These are phyloP conservation scores for Pelodytes ibericus DNA, from an alignment of 2,797 vertebrate genomes.

Conservation along the genomic window DNA sequence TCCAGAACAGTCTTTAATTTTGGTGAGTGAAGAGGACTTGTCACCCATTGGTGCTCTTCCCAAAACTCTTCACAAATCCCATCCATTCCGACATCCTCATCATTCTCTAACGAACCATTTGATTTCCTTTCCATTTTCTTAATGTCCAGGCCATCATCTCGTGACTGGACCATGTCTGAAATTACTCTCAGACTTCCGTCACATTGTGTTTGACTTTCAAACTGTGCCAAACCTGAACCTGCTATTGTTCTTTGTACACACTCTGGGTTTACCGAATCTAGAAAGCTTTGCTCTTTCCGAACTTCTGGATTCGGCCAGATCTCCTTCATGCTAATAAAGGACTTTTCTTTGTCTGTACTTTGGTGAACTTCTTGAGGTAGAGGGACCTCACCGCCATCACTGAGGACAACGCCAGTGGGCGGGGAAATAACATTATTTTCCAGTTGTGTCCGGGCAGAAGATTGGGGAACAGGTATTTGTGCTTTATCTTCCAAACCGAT, in stretches of 20 bases:
- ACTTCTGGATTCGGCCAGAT: conserved; percentile 33
- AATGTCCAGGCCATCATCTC: conserved; percentile 46
- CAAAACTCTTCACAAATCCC: conserved; percentile 84
- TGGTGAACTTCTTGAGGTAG: conserved; percentile 59
- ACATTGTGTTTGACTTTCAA: conserved; percentile 48
- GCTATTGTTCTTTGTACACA: not conserved
- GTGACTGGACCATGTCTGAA: not conserved
- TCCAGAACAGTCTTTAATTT: conserved; percentile 81
- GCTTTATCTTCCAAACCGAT: not conserved
- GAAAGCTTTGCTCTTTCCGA: conserved; percentile 46
- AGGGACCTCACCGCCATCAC: conserved; percentile 52
- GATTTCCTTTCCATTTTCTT: conserved; percentile 52
- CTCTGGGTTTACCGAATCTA: not conserved
- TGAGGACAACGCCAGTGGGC: not conserved
- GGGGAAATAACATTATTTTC: conserved; percentile 25
- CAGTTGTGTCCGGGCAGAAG: conserved; percentile 41
- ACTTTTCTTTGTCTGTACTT: conserved; percentile 48
- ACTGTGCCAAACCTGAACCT: conserved; percentile 10
- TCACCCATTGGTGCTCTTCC: conserved; percentile 96
- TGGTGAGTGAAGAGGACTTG: conserved; percentile 94
- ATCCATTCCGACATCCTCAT: conserved; percentile 77
- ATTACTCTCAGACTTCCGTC: conserved; percentile 30
- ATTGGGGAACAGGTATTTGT: conserved; percentile 40
- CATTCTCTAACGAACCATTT: conserved; percentile 70
- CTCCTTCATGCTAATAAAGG: conserved; percentile 49